Evolutionary conservation across 2,797 vertebrate genomes (phyloP), one percentile per base, ranked within the genome.

Genomic region (Dryobates pubescens): DNA sequence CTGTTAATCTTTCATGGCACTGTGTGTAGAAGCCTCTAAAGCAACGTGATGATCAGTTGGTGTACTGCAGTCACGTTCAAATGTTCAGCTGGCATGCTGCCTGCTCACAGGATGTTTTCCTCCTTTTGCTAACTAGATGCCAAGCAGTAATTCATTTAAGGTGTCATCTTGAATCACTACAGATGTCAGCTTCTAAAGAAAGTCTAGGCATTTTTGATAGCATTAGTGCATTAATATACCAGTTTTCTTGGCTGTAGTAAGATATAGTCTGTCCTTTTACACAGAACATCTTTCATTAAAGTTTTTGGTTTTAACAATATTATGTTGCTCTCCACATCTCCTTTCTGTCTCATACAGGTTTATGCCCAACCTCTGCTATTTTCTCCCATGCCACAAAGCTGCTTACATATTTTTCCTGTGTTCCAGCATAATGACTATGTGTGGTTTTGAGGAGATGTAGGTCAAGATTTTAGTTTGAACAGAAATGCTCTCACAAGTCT

Each of bases 141-240:
- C 89, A 95, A 82, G 47, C 38, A 78, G 34, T 87, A 92, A 95
- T 87, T 92, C 79, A 80, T 82, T 88, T 86, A 65, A 89, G n/a
- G 15, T 86, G 78, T 45, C 58, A 65, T 54, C 63, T 57, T 62
- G 54, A 83, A 69, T 72, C 87, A 57, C 63, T 83, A 32, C 2
- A 9, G 56, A 57, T 89, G 77, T 3, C 70, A 63, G 36, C 23
- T 74, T 27, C 59, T 75, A 43, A 83, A 70, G 70, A 73, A 73
- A 83, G 27, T 63, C 68, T 65, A 1, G 65, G 47, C 41, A 17
- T 94, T 92, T 95, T 86, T 83, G 91, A 82, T 43, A 79, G 71
- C 61, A 45, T 24, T 74, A 17, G 7, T 77, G 41, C 36, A 56
- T 88, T 75, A 71, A 69, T 47, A 3, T 41, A 77, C 47, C 22